phyloP scores from a whole-genome alignment of 2,888 invertebrate species.

The Macrosoma leucophasiata region DNA sequence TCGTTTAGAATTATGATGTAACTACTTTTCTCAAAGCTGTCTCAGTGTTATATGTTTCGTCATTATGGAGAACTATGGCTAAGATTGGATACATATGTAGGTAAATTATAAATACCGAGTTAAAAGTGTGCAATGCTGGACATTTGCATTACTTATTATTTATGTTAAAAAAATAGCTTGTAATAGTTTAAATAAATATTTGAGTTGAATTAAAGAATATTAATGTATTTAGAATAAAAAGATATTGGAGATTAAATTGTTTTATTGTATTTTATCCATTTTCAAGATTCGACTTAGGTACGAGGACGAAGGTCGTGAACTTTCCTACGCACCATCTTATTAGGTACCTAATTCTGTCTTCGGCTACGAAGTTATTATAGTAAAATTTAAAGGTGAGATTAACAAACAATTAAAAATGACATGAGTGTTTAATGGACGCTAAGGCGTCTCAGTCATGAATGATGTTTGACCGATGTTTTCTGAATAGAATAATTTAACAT shows the following conservation, averaged over 20 bases:
- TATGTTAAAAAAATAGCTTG: conserved; percentile 73
- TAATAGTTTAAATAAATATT: conserved; percentile 75
- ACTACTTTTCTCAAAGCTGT: conserved; percentile 30
- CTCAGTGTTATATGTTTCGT: conserved; percentile 46
- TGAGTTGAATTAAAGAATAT: conserved; percentile 75
- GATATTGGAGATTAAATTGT: conserved; percentile 58
- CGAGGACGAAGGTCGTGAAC: too few species aligned
- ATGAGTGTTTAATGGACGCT: too few species aligned
- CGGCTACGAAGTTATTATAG: too few species aligned
- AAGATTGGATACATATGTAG: conserved; percentile 69
- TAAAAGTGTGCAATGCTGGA: conserved; percentile 73
- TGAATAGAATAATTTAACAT: too few species aligned
- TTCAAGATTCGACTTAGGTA: neutral
- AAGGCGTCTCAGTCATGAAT: too few species aligned
- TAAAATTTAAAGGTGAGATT: too few species aligned
- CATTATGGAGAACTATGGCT: conserved; percentile 63
- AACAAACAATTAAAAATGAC: too few species aligned
- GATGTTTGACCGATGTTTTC: too few species aligned
- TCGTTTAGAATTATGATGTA: conserved; percentile 29
- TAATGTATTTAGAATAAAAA: conserved; percentile 77
- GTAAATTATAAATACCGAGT: conserved; percentile 66
- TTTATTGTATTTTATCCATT: conserved; percentile 16
- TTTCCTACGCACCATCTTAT: too few species aligned
- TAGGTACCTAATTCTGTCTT: too few species aligned
- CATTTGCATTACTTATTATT: conserved; percentile 73